Evolutionary conservation across 2,888 invertebrate genomes (phyloP), one percentile per base, ranked within the genome.

Genomic region (Pristionchus fissidentatus): DNA sequence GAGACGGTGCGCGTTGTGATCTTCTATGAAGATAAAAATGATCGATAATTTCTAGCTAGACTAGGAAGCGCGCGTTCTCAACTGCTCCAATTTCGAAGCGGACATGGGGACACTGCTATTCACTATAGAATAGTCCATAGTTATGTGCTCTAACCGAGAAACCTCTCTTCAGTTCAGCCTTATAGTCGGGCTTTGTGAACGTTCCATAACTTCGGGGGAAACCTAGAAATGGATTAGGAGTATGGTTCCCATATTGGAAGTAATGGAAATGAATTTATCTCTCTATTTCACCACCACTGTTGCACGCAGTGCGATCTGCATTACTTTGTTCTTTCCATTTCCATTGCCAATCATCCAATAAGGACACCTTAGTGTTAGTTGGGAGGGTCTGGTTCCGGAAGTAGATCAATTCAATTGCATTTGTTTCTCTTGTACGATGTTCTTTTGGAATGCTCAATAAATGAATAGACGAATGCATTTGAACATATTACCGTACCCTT

Each of bases 101-200:
- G 5, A 66, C 66, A 32, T 29, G 29, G 4, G 38, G 66, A 26
- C 19, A n/a, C 15, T 66, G 38, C 66, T 66, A 66, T 66, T 38
- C 22, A 2, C 41, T 38, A n/a, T n/a, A n/a, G n/a, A n/a, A n/a
- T n/a, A n/a, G n/a, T n/a, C n/a, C n/a, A n/a, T n/a, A n/a, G n/a
- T n/a, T n/a, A n/a, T n/a, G n/a, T n/a, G n/a, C n/a, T 38, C 66
- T 66, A 66, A 35, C 38, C 66, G 38, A 60, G n/a, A 66, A 29
- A 66, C 66, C 66, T 66, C 41, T 38, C 41, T 66, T 66, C 66
- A 66, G n/a, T 19, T 38, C 19, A 38, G 35, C 41, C 22, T 19
- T 29, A 75, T 46, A 75, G 29, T 75, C 43, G 3, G 75, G 75
- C 49, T 75, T 75, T 10, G 75, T 75, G 49, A 43, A 75, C 43